These are phyloP conservation scores for Hesperia comma DNA, from an alignment of 2,888 invertebrate species.

Conservation along the genomic window DNA sequence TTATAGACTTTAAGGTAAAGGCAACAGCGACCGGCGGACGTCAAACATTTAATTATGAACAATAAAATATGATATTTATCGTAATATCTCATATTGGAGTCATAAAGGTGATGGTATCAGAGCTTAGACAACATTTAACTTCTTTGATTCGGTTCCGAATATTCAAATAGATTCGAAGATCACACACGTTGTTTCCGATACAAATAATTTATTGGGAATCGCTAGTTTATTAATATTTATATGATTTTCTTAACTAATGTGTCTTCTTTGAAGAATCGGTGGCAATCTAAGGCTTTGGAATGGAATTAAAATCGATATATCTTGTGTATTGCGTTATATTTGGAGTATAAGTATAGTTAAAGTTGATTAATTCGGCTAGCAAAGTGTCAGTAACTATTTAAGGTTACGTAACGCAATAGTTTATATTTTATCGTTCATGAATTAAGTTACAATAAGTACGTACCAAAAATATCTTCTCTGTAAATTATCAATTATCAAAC, in stretches of 20 bases:
- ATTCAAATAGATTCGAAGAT: constrained; percentile 47
- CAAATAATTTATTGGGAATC: constrained; percentile 39
- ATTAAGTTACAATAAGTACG: too few relatives aligned
- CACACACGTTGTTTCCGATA: constrained; percentile 75
- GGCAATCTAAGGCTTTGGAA: neutral
- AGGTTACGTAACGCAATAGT: too few relatives aligned
- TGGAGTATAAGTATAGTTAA: too few relatives aligned
- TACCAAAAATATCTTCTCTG: too few relatives aligned
- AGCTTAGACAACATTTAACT: constrained; percentile 56
- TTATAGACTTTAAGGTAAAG: constrained; percentile 45
- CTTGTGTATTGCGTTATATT: too few relatives aligned
- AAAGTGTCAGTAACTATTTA: too few relatives aligned
- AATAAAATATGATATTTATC: constrained; percentile 68
- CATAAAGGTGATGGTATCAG: constrained; percentile 66
- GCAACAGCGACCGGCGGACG: constrained; percentile 10
- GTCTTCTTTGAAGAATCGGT: neutral
- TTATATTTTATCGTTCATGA: too few relatives aligned
- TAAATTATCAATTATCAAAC: too few relatives aligned
- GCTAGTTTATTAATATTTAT: constrained; percentile 11
- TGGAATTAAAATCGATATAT: neutral
- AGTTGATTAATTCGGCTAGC: too few relatives aligned
- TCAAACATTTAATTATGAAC: constrained; percentile 53
- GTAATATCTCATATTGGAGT: constrained; percentile 63
- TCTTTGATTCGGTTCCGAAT: constrained; percentile 50
- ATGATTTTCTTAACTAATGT: constrained; percentile 4